A percentile compares a stretch with the other conserved stretches of the same genome.
Evolutionary conservation across 2,888 invertebrate species (phyloP).

Genomic region (Caenorhabditis sp.): DNA sequence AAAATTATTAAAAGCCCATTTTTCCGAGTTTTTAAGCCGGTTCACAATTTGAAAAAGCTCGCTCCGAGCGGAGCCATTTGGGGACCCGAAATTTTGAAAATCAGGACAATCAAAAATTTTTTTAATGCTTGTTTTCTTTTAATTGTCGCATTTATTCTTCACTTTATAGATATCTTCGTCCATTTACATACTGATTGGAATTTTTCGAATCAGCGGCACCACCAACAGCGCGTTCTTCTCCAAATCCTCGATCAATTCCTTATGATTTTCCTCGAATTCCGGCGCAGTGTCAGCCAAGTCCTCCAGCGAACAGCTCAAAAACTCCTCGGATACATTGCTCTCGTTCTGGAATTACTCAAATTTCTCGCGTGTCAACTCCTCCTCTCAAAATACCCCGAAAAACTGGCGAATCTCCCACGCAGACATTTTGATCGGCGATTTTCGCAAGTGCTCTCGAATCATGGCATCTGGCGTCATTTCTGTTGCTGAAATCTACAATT

Average conservation of each 20-base stretch:
- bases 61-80: too few relatives aligned
- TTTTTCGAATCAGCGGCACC: conserved; percentile 26
- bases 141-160: not conserved
- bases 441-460: conserved; percentile 12
- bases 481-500: not conserved
- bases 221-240: conserved; percentile 26
- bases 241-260: conserved; percentile 34
- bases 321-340: conserved; percentile 12
- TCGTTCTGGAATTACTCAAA: conserved; percentile 22
- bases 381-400: conserved; percentile 14
- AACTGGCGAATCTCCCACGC: conserved; percentile 38
- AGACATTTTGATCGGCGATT: conserved; percentile 26
- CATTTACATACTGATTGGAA: conserved; percentile 39
- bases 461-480: conserved; percentile 11
- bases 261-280: conserved; percentile 29
- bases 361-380: not conserved
- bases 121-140: not conserved
- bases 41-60: too few relatives aligned
- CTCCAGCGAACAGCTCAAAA: conserved; percentile 34
- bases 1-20: too few relatives aligned
- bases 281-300: not conserved
- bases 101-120: too few relatives aligned
- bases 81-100: too few relatives aligned
- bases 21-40: too few relatives aligned
- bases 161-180: not conserved